Conservation (phyloP, 2,797 vertebrate genomes). For the Octomys mimax region DNA sequence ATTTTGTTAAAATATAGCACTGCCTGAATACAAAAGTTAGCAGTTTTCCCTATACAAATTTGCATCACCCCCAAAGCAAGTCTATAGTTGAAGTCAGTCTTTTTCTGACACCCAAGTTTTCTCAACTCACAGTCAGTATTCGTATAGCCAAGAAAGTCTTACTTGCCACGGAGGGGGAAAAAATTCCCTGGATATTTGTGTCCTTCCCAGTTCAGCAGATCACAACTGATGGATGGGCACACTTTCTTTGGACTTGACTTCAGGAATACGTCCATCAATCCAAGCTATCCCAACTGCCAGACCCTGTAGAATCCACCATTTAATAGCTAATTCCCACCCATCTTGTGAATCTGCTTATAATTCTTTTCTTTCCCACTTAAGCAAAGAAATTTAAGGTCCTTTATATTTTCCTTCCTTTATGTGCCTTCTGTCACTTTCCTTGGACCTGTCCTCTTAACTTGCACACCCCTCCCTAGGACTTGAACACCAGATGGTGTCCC, state of each 20-base stretch:
- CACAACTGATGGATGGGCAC: constrained; percentile 53
- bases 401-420: background rate
- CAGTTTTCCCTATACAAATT: background rate
- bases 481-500: constrained; percentile 47
- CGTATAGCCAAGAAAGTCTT: constrained; percentile 51
- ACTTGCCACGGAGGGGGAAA: constrained; percentile 33
- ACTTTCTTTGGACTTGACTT: constrained; percentile 68
- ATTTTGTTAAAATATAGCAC: constrained; percentile 28
- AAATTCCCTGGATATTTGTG: constrained; percentile 58
- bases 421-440: background rate
- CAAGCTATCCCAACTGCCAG: background rate
- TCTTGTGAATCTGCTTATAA: constrained; percentile 30
- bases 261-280: constrained; percentile 10
- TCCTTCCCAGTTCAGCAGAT: constrained; percentile 31
- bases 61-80: background rate
- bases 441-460: background rate
- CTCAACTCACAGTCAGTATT: background rate
- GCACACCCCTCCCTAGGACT: background rate
- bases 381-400: background rate
- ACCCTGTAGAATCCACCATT: background rate
- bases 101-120: constrained; percentile 8
- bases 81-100: background rate
- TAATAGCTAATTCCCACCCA: background rate
- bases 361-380: background rate
- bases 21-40: background rate